Evolutionary conservation across 2,888 invertebrate genomes (phyloP).

Genomic region (Ophioninae sp.): DNA sequence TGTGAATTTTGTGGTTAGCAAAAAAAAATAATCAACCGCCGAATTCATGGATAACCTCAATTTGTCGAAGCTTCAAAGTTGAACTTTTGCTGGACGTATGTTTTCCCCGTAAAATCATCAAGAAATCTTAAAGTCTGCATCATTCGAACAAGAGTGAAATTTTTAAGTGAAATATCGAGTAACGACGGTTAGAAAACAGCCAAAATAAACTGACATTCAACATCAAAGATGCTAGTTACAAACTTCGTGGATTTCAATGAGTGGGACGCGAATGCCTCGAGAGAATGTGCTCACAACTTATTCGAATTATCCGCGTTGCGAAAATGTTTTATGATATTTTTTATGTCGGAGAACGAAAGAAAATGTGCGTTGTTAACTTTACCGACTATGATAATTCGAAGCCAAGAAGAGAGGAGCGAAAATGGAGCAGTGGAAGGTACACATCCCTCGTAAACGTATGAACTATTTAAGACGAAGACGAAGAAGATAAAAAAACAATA

Average conservation of each 20-base stretch:
- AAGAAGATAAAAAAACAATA: conserved; percentile 56
- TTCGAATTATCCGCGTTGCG: background rate
- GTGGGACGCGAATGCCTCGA: background rate
- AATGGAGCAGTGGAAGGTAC: conserved; percentile 63
- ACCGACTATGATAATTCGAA: conserved; percentile 61
- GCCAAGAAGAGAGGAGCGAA: conserved; percentile 66
- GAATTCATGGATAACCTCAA: background rate
- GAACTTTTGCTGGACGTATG: too few relatives aligned
- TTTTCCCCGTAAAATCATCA: background rate
- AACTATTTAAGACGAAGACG: conserved; percentile 69
- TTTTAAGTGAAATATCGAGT: background rate
- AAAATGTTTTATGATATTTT: background rate
- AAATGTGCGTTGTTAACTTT: conserved; percentile 40
- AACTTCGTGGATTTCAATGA: background rate
- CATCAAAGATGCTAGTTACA: background rate
- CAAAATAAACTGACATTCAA: background rate
- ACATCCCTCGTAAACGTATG: conserved; percentile 65
- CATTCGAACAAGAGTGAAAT: background rate
- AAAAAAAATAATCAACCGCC: background rate
- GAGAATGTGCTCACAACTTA: background rate
- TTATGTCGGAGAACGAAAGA: conserved; percentile 12
- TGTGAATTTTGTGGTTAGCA: background rate
- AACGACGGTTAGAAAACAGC: background rate
- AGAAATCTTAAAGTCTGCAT: background rate
- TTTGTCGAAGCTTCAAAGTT: background rate